Percentiles rank a stretch among this genome's conserved stretches.
Conservation (phyloP, 1,140 invertebrate genomes). For the Arctopsyche grandis region DNA sequence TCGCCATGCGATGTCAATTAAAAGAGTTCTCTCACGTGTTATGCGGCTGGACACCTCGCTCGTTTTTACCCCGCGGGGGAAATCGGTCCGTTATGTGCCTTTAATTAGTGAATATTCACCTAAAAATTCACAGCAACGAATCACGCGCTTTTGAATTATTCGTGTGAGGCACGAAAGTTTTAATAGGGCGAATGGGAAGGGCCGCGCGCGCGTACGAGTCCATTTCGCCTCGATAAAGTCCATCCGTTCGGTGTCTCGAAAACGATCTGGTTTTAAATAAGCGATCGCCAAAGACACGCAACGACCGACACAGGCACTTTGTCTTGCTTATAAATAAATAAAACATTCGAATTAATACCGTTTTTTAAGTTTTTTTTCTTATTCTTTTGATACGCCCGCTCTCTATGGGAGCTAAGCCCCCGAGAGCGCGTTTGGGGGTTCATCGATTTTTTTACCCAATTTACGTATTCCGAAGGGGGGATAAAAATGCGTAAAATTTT, state of each 20-base stretch:
- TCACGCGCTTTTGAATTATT: constrained; percentile 21
- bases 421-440: too few species aligned
- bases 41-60: background rate
- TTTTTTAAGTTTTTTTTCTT: too few species aligned
- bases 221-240: background rate
- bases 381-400: too few species aligned
- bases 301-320: background rate
- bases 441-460: background rate
- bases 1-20: background rate
- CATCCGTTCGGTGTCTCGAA: background rate
- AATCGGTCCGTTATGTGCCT: background rate
- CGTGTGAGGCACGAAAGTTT: constrained; percentile 1
- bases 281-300: background rate
- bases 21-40: background rate
- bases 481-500: background rate
- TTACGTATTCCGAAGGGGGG: background rate
- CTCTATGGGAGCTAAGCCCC: too few species aligned
- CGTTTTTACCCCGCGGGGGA: background rate
- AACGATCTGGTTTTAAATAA: background rate
- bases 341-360: too few species aligned
- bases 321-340: too few species aligned
- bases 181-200: constrained; percentile 6
- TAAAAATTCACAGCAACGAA: constrained; percentile 17
- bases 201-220: background rate
- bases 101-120: constrained; percentile 15